Evolutionary conservation across 2,888 invertebrate genomes (phyloP), one percentile per base, ranked within the genome.

Genomic region (Plebejus argus): DNA sequence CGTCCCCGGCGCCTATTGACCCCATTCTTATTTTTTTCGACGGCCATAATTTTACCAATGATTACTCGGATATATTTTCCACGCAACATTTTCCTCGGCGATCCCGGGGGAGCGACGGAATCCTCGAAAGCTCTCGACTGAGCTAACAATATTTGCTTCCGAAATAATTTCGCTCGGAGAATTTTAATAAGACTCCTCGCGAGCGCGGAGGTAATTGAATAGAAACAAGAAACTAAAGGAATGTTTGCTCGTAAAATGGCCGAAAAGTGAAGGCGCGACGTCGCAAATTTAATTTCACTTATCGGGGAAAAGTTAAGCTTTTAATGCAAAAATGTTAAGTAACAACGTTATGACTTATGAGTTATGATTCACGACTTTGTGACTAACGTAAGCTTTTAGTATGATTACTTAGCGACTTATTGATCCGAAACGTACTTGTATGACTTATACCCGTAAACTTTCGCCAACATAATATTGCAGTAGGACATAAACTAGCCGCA

Each of bases 1-100:
- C 81, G 84, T 82, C 86, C 83, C 80, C 83, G 85, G 83, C 84
- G 84, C 84, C 87, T 83, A 84, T 84, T 84, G 85, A 83, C 85
- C 86, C 83, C 85, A 81, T 86, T 86, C 84, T 82, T 83, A 82
- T 83, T 83, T 84, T 83, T 84, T 86, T 84, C 83, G 82, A 82
- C 79, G 82, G 82, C 82, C 82, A 83, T 86, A 85, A 85, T 85
- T 88, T 86, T 85, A 85, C 83, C 86, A 83, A 82, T 83, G 83
- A 83, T 83, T 82, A 79, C 81, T 79, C 76, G 77, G 81, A 80
- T 81, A 82, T 81, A 83, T 81, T 84, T 82, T 81, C 81, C 78
- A 66, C 78, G 78, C 78, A 82, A 81, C 78, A 80, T 82, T 80
- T 80, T 80, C 80, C 76, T 77, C 74, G 76, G 77, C 71, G 76